Percentiles rank a stretch among this genome's conserved stretches.
phyloP scores from a whole-genome alignment of 1,140 invertebrate species.

The Zaprionus nigranus region DNA sequence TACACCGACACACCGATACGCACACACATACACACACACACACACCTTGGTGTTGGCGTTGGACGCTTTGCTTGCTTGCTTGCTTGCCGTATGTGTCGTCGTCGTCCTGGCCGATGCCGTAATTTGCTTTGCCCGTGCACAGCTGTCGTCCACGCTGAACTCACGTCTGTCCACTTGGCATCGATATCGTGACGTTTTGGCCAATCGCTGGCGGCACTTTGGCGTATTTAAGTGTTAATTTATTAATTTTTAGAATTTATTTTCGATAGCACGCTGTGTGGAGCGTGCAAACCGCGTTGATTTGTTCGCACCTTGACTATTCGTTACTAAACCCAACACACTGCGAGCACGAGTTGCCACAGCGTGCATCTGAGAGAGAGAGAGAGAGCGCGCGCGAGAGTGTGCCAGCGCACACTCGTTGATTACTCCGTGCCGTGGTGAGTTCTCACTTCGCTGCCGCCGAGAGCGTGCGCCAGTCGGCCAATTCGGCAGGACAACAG shows the following conservation, averaged over 20 bases:
- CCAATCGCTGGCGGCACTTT: conserved; percentile 22
- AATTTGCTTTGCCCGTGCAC: conserved; percentile 62
- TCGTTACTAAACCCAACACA: conserved; percentile 74
- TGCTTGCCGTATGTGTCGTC: conserved; percentile 61
- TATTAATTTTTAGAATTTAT: conserved; percentile 71
- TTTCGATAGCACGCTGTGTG: conserved; percentile 71
- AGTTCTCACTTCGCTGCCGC: conserved; percentile 23
- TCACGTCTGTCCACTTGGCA: conserved; percentile 3
- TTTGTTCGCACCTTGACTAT: conserved; percentile 80
- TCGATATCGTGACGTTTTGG: conserved; percentile 1
- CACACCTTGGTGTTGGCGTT: conserved; percentile 59
- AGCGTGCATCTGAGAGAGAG: conserved; percentile 1
- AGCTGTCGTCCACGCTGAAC: conserved; percentile 6
- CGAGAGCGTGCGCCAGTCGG: conserved; percentile 49
- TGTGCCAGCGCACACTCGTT: conserved; percentile 53
- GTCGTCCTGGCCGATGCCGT: conserved; percentile 69
- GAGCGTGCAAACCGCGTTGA: conserved; percentile 80
- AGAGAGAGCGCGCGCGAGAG: background rate
- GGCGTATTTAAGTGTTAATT: conserved; percentile 42
- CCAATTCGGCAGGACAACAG: conserved; percentile 37
- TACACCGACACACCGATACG: conserved; percentile 18
- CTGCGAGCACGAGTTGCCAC: conserved; percentile 52
- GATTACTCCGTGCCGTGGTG: conserved; percentile 64
- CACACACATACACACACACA: conserved; percentile 23
- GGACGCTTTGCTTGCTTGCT: conserved; percentile 74